These are phyloP conservation scores for Listronotus bonariensis DNA, from an alignment of 1,140 invertebrate genomes.

Conservation along the genomic window DNA sequence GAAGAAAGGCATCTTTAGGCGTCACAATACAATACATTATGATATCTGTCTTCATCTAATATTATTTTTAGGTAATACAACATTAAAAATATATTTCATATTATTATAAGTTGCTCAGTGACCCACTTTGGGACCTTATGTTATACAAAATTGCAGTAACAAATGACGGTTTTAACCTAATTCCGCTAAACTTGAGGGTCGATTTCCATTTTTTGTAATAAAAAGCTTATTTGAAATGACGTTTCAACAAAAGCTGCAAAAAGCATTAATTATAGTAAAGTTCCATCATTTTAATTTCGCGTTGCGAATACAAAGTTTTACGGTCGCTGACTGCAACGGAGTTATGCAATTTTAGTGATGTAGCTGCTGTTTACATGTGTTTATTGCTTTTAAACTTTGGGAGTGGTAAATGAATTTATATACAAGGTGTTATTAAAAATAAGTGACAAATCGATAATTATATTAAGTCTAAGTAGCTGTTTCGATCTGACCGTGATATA, in stretches of 20 bases:
- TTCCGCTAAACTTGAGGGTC: slow-evolving; percentile 20
- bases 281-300: slow-evolving; percentile 33
- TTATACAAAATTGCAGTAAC: slow-evolving; percentile 16
- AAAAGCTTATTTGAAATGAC: slow-evolving; percentile 20
- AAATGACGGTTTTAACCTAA: slow-evolving; percentile 24
- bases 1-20: no score
- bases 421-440: slow-evolving; percentile 3
- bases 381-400: neutral
- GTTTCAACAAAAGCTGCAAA: neutral
- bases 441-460: no score
- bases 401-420: neutral
- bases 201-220: slow-evolving; percentile 32
- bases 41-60: no score
- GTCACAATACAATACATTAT: no score
- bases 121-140: slow-evolving; percentile 8
- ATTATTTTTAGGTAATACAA: no score
- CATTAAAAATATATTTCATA: neutral
- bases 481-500: no score
- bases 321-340: slow-evolving; percentile 19
- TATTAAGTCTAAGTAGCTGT: no score
- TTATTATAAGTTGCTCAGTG: slow-evolving; percentile 2
- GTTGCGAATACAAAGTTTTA: slow-evolving; percentile 26
- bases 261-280: slow-evolving; percentile 27
- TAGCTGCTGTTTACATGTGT: slow-evolving; percentile 1
- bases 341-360: slow-evolving; percentile 17